These are phyloP conservation scores for Electrophaes corylata DNA, from an alignment of 2,888 invertebrate species.

Conservation along the genomic window DNA sequence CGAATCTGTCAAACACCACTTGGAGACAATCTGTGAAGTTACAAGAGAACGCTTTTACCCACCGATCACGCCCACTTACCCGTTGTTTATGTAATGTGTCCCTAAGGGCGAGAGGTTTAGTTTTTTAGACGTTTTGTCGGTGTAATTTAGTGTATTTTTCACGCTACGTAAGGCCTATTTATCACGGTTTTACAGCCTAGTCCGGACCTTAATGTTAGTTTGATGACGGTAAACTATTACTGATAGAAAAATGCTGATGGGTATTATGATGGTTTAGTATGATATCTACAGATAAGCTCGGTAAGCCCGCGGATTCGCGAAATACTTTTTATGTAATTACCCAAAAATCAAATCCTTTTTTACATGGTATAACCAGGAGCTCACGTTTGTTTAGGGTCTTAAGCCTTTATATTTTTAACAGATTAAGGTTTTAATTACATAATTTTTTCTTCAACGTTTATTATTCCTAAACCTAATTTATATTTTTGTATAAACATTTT, in stretches of 20 bases:
- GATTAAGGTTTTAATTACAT: too few species aligned
- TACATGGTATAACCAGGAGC: too few species aligned
- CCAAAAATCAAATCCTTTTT: too few species aligned
- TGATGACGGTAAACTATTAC: slow-evolving; percentile 6
- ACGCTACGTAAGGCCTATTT: slow-evolving; percentile 14
- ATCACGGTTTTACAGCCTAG: slow-evolving; percentile 10
- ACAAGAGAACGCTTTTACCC: slow-evolving; percentile 70
- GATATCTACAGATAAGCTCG: too few species aligned
- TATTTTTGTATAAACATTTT: too few species aligned
- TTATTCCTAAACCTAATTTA: too few species aligned
- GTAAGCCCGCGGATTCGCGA: too few species aligned
- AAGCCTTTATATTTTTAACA: too few species aligned
- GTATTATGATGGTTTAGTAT: too few species aligned
- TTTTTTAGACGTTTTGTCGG: slow-evolving; percentile 28
- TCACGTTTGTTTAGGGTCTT: too few species aligned
- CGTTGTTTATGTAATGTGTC: slow-evolving; percentile 49
- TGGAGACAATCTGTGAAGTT: slow-evolving; percentile 46
- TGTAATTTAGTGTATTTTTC: slow-evolving; percentile 23
- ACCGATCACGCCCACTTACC: slow-evolving; percentile 49
- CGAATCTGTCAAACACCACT: slow-evolving; percentile 61
- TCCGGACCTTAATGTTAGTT: slow-evolving; percentile 4
- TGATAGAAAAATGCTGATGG: neutral
- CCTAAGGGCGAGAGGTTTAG: slow-evolving; percentile 26
- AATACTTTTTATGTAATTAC: too few species aligned
- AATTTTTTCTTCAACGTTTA: too few species aligned